These are phyloP conservation scores for Moxostoma hubbsi DNA, from an alignment of 2,797 vertebrate genomes.

Conservation along the genomic window DNA sequence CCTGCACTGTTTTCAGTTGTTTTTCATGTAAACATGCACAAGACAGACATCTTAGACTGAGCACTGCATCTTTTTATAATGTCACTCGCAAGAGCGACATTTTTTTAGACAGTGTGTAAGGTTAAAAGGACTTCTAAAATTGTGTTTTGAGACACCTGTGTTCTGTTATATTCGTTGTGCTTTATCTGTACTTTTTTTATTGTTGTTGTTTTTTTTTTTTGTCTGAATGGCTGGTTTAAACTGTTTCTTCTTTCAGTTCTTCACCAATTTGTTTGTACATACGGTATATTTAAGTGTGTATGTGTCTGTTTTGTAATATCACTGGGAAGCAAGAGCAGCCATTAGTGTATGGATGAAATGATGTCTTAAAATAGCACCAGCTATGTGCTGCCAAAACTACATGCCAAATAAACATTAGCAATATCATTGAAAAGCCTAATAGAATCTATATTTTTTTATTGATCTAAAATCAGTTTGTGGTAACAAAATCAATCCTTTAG, in stretches of 20 bases:
- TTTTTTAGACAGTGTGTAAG: no score
- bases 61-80: no score
- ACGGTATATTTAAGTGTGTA: background rate
- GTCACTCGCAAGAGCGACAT: no score
- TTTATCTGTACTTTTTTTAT: no score
- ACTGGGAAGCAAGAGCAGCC: background rate
- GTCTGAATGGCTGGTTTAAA: no score
- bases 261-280: background rate
- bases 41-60: no score
- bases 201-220: no score
- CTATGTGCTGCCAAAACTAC: background rate
- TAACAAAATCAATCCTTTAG: background rate
- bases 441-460: background rate
- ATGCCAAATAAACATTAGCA: slow-evolving; percentile 1
- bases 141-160: no score
- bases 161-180: no score
- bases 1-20: no score
- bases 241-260: background rate
- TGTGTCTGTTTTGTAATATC: background rate
- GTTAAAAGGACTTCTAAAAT: no score
- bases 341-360: slow-evolving; percentile 7
- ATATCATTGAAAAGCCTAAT: background rate
- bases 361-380: background rate
- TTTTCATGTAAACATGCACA: no score
- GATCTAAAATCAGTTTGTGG: background rate